Percentiles rank a stretch among this genome's conserved stretches.
Evolutionary conservation across 64 coral and sea anemone species (phyloP).

Genomic region (Catalaphyllia jardinei): DNA sequence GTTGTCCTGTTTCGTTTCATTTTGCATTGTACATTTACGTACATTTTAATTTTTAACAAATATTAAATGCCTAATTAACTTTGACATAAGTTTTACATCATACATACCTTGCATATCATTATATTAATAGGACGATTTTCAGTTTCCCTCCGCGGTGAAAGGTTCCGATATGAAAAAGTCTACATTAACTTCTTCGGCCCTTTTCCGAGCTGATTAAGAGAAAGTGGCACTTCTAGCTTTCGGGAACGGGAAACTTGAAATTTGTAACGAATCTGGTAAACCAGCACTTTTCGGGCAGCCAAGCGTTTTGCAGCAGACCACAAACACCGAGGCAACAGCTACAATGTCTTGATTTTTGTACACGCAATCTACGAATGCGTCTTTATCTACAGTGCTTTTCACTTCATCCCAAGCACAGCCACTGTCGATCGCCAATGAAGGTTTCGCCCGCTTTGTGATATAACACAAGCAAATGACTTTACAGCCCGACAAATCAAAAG

Average conservation of each 20-base stretch:
- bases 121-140: not conserved
- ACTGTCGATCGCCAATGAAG: constrained; percentile 54
- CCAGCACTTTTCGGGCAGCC: not conserved
- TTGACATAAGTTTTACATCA: too few species aligned
- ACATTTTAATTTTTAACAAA: too few species aligned
- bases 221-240: constrained; percentile 5
- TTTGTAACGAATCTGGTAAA: not conserved
- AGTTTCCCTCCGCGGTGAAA: not conserved
- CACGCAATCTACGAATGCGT: constrained; percentile 76
- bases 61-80: too few species aligned
- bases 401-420: constrained; percentile 81
- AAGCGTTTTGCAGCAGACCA: constrained; percentile 17
- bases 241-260: too few species aligned
- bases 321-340: constrained; percentile 62
- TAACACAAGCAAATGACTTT: constrained; percentile 69
- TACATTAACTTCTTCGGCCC: not conserved
- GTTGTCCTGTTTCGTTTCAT: too few species aligned
- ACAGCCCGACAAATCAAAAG: constrained; percentile 47
- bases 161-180: not conserved
- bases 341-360: constrained; percentile 63
- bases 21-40: too few species aligned
- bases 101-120: too few species aligned
- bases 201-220: not conserved
- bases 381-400: constrained; percentile 33
- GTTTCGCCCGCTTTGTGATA: constrained; percentile 32